Evolutionary conservation across 2,797 vertebrate species (phyloP).

Genomic region (Channallabes apus): DNA sequence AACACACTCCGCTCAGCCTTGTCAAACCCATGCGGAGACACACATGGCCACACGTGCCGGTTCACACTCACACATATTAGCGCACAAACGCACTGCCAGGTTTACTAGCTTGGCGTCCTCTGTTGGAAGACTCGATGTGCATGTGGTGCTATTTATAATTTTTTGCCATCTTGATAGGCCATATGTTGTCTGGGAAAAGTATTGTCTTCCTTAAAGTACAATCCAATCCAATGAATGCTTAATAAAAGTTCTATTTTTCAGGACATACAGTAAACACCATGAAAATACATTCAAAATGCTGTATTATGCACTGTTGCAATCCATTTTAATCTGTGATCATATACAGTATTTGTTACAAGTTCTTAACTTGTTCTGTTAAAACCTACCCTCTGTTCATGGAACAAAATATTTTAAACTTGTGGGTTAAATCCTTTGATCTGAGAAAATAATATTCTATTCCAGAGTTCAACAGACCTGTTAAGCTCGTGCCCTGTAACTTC

Average conservation of each 20-base stretch:
- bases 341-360: not conserved
- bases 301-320: not conserved
- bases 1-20: slow-evolving; percentile 44
- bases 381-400: not conserved
- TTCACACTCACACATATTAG: slow-evolving; percentile 35
- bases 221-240: not conserved
- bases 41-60: slow-evolving; percentile 1
- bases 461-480: slow-evolving; percentile 3
- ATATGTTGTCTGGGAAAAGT: slow-evolving; percentile 8
- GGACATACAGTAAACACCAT: no score
- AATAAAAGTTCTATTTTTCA: no score
- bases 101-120: not conserved
- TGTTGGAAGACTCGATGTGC: slow-evolving; percentile 16
- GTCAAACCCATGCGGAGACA: slow-evolving; percentile 40
- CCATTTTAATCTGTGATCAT: not conserved
- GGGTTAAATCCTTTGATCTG: slow-evolving; percentile 9
- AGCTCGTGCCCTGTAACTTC: not conserved
- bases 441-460: slow-evolving; percentile 6
- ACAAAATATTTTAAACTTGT: slow-evolving; percentile 3
- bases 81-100: not conserved
- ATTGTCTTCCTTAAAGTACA: slow-evolving; percentile 15
- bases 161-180: not conserved
- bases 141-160: slow-evolving; percentile 17
- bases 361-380: not conserved
- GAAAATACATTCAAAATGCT: not conserved